These are phyloP conservation scores for Noctua pronuba DNA, from an alignment of 2,888 invertebrate species.

Conservation along the genomic window DNA sequence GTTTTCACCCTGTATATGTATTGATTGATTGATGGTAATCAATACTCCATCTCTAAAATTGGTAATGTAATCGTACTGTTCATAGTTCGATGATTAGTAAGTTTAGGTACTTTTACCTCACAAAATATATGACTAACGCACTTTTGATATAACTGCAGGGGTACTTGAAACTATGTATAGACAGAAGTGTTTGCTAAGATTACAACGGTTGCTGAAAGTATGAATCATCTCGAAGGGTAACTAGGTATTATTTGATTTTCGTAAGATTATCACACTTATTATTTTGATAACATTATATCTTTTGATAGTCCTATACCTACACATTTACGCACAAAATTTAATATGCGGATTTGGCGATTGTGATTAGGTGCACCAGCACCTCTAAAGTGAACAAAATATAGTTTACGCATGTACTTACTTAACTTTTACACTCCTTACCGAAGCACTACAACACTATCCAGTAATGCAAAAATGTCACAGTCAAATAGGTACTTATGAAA, in stretches of 20 bases:
- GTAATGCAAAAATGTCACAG: constrained; percentile 9
- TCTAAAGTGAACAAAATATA: background rate
- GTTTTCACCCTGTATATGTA: no score
- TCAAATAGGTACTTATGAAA: constrained; percentile 19
- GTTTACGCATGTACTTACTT: background rate
- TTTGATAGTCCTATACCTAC: background rate
- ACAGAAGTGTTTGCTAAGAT: constrained; percentile 30
- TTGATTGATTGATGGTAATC: background rate
- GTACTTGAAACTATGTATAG: constrained; percentile 22
- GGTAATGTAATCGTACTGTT: background rate
- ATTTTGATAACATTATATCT: constrained; percentile 23
- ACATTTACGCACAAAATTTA: background rate
- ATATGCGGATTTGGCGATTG: background rate
- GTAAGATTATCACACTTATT: constrained; percentile 21
- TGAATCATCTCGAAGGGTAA: constrained; percentile 21
- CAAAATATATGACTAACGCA: constrained; percentile 34
- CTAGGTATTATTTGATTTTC: constrained; percentile 1
- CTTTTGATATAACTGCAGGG: constrained; percentile 20
- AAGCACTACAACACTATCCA: constrained; percentile 43
- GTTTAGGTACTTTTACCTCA: background rate
- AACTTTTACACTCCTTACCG: constrained; percentile 1
- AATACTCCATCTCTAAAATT: background rate
- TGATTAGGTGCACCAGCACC: background rate
- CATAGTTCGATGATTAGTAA: background rate
- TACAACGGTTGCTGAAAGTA: background rate